Base-by-base conservation (phyloP, 2,797 vertebrate species). In the Sebastes diploproa region DNA sequence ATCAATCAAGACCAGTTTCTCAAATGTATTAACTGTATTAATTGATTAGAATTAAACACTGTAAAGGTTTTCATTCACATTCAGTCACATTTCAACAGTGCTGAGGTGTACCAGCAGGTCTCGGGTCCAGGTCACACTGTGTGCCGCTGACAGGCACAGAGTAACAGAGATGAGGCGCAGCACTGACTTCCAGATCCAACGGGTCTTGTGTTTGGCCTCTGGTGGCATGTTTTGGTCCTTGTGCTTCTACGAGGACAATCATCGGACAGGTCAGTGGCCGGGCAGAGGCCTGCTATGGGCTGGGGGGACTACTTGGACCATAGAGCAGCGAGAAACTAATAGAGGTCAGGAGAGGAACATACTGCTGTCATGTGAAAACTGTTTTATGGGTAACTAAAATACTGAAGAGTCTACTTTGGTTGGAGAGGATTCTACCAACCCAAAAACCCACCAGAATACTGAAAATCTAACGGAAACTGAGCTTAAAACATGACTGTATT, bases 141-240 rank as follows among this genome's bases (percentile, higher is more conserved):
- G 91, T 70, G 81, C 85, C 2, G 85, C 87, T 58, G 90, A 91
- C 80, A 94, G 84, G 84, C 86, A 89, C 62, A 95, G 75, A 64
- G 92, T 90, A 46, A 92, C 23, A 29, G 92, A 92, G 90, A 94
- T 87, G 87, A 92, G 84, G 66, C 88, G 91, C 36, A 95, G 91
- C 84, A 94, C 80, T 60, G 89, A 92, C 84, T 87, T 93, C 93
- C 90, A 93, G 75, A 94, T 93, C 91, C 92, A 91, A 59, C 80
- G 89, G 62, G 83, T 54, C 71, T 23, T 87, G 81, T 14, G 81
- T 81, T 88, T 92, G 78, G 77, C 78, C 78, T 84, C 89, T 78
- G 86, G 11, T 62, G 84, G 68, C 42, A 42, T 61, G 38, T 81
- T 86, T 75, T 79, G 92, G 36, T 91, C 89, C 79, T 75, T 75